phyloP scores from a whole-genome alignment of 2,113 vertebrate species.

The Myxocyprinus asiaticus region DNA sequence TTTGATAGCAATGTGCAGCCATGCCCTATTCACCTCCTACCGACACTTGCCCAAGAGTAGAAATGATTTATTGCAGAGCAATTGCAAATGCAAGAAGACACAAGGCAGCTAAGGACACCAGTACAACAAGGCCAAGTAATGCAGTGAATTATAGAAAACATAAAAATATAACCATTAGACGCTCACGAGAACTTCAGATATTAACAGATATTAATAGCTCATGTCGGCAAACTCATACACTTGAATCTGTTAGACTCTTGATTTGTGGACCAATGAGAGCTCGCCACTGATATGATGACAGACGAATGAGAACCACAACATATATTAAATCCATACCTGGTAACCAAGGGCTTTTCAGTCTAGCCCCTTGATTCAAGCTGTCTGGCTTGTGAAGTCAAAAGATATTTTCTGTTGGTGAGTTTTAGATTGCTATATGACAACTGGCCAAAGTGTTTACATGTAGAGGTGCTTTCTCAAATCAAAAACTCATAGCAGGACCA shows the following conservation, averaged over 20 bases:
- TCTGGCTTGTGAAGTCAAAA: neutral
- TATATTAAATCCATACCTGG: no score
- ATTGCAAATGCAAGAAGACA: conserved; percentile 35
- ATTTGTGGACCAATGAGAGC: conserved; percentile 12
- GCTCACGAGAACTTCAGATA: neutral
- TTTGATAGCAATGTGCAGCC: conserved; percentile 23
- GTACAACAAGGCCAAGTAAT: conserved; percentile 14
- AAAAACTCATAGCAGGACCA: conserved; percentile 45
- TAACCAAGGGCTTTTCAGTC: no score
- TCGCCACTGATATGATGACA: neutral
- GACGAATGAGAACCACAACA: no score
- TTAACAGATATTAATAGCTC: conserved; percentile 2
- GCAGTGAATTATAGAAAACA: conserved; percentile 10
- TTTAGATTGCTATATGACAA: conserved; percentile 40
- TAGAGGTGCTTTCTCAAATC: conserved; percentile 34
- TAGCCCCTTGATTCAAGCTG: no score
- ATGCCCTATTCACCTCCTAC: conserved; percentile 24
- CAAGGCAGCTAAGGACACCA: conserved; percentile 4
- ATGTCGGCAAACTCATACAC: neutral
- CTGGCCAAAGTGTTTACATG: conserved; percentile 11
- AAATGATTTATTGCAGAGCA: conserved; percentile 39
- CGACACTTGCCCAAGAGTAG: conserved; percentile 16
- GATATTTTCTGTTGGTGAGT: conserved; percentile 1
- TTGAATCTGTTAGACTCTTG: neutral
- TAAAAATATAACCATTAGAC: neutral